Evolutionary conservation across 2,113 vertebrate species (phyloP), one percentile per base, ranked within the genome.

Genomic region (Catagonus wagneri): DNA sequence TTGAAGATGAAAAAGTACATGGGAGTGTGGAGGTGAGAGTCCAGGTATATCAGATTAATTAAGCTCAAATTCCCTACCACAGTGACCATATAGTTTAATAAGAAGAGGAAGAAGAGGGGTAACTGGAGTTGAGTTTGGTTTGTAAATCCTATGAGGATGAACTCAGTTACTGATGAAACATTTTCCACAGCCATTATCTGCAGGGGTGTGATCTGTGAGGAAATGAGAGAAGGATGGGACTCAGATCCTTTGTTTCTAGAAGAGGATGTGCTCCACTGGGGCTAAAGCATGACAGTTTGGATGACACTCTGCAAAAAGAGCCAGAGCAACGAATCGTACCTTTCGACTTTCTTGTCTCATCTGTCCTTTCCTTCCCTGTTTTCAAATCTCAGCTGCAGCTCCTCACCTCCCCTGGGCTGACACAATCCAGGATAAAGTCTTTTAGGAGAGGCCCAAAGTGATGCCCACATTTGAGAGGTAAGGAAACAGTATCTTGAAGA

Each of bases 1-100:
- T 96, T 96, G 61, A 95, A 50, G 27, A 95, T 56, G 19, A 97
- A 97, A 90, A 93, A 89, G 56, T 97, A 97, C 94, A 95, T 94
- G 58, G 96, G 92, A 1, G 71, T 96, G 13, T 95, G 92, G 65
- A 97, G 95, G 50, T 96, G 65, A 1, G n/a, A 44, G 1, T 94
- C 94, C 54, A 93, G 25, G 27, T n/a, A 89, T 89, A 97, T 96
- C 5, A 96, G 80, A 36, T 17, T 22, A 89, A 97, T 86, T 50
- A 97, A 72, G 4, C 71, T 76, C 50, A 93, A 27, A 17, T 97
- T 97, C 15, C 92, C 97, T 50, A 91, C 9, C 20, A 89, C 58
- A 7, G 95, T 95, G 68, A 80, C 25, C 17, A 50, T 13, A 13
- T 63, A 92, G 66, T 86, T 89, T 12, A 85, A 20, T 4, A 96